These are phyloP conservation scores for Coptotermes formosanus DNA, from an alignment of 1,140 invertebrate genomes.

Conservation along the genomic window DNA sequence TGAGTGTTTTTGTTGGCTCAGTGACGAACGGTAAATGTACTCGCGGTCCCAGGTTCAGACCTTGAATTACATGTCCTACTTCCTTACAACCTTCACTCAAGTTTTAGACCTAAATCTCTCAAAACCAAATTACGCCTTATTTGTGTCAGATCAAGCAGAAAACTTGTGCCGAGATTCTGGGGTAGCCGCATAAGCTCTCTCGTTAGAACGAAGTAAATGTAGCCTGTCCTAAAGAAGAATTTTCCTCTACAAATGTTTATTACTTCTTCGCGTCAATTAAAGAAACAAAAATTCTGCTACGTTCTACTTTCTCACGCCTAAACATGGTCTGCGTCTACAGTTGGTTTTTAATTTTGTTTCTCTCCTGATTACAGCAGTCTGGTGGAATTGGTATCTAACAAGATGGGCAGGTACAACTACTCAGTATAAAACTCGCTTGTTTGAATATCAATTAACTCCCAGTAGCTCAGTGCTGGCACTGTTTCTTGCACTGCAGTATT, in stretches of 20 bases:
- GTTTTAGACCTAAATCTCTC: no score
- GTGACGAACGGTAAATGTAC: no score
- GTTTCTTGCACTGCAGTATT: background rate
- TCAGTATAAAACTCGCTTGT: background rate
- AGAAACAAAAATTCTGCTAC: background rate
- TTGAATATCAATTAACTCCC: background rate
- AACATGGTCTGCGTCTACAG: background rate
- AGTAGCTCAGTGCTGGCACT: background rate
- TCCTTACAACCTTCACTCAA: no score
- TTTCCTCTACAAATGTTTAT: background rate
- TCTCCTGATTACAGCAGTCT: background rate
- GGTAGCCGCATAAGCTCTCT: no score
- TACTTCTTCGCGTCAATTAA: background rate
- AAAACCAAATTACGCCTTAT: no score
- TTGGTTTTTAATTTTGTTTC: background rate
- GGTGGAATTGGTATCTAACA: background rate
- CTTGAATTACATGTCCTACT: no score
- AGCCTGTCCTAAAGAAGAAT: background rate
- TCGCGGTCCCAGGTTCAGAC: no score
- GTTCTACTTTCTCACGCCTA: background rate
- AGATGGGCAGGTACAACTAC: background rate
- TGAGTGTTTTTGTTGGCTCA: no score
- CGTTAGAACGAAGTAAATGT: background rate
- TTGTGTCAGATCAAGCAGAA: no score
- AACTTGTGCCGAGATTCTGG: no score